Percentiles rank a stretch among this genome's conserved stretches.
phyloP scores from a whole-genome alignment of 2,888 invertebrate species.

The Saturnia pavonia region DNA sequence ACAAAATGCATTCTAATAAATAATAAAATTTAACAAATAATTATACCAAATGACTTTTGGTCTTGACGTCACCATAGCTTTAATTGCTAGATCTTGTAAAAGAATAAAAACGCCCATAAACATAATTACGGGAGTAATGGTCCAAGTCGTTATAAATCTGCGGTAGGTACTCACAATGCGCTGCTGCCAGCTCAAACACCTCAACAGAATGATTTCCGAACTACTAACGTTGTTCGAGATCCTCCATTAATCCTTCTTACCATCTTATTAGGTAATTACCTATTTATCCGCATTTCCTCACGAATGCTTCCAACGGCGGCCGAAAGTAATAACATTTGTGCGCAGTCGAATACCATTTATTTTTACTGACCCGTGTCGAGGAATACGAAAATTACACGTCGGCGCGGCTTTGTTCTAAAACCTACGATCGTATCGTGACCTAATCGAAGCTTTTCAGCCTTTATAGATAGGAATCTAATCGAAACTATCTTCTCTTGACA shows the following conservation, averaged over 20 bases:
- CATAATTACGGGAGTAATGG: conserved; percentile 66
- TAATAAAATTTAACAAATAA: background rate
- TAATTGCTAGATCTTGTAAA: conserved; percentile 38
- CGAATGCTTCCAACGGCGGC: conserved; percentile 37
- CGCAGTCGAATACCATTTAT: conserved; percentile 33
- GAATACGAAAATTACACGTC: conserved; percentile 25
- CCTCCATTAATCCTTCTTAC: conserved; percentile 49
- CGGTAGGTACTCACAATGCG: conserved; percentile 17
- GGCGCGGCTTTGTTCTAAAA: conserved; percentile 20
- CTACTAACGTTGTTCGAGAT: conserved; percentile 31
- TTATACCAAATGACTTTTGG: conserved; percentile 27
- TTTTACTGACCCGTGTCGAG: conserved; percentile 30
- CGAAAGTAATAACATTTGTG: conserved; percentile 35
- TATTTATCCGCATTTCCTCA: conserved; percentile 54
- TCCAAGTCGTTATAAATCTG: conserved; percentile 61
- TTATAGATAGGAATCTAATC: conserved; percentile 8
- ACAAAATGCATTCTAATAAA: background rate
- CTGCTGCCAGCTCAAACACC: background rate
- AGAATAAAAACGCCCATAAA: conserved; percentile 54
- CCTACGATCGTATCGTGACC: conserved; percentile 14
- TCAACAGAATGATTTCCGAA: conserved; percentile 21
- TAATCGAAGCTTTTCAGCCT: conserved; percentile 11
- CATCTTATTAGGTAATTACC: conserved; percentile 63
- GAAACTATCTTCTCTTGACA: conserved; percentile 10
- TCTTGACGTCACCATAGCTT: conserved; percentile 36